Percentiles rank a stretch among this genome's conserved stretches.
These are phyloP conservation scores for Cyanocitta stelleri DNA, from an alignment of 2,113 vertebrate genomes.

Conservation along the genomic window DNA sequence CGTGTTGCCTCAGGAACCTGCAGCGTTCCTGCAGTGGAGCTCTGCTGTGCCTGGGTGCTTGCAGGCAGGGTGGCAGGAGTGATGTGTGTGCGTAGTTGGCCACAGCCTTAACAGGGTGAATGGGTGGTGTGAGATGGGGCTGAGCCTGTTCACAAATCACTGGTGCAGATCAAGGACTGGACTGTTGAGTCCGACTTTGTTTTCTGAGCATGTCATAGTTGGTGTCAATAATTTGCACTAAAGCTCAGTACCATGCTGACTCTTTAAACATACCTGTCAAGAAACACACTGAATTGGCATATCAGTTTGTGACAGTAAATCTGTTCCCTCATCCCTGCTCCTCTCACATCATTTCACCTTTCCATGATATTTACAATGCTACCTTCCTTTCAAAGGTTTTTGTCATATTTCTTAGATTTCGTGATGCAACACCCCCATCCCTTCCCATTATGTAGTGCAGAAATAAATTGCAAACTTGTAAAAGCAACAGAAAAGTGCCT, in stretches of 20 bases:
- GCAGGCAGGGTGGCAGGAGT: background rate
- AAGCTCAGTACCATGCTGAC: background rate
- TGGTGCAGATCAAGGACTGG: background rate
- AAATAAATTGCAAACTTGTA: background rate
- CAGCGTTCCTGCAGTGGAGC: background rate
- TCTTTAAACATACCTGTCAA: background rate
- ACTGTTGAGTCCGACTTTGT: accelerated
- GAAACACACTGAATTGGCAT: background rate
- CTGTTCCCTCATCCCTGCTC: background rate
- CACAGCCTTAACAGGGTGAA: too few relatives aligned
- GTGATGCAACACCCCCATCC: background rate
- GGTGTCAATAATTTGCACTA: background rate
- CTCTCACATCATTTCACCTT: accelerated
- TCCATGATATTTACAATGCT: background rate
- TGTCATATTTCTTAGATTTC: background rate
- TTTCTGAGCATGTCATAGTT: accelerated
- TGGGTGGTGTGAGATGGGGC: background rate
- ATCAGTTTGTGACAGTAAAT: background rate
- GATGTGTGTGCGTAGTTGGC: background rate
- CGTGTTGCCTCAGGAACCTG: background rate
- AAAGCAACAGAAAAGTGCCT: background rate
- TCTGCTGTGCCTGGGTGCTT: background rate
- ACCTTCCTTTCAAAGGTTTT: background rate
- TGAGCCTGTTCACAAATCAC: background rate
- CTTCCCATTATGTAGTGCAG: background rate